phyloP scores from a whole-genome alignment of 2,113 vertebrate species.

The Ochotona curzoniae region DNA sequence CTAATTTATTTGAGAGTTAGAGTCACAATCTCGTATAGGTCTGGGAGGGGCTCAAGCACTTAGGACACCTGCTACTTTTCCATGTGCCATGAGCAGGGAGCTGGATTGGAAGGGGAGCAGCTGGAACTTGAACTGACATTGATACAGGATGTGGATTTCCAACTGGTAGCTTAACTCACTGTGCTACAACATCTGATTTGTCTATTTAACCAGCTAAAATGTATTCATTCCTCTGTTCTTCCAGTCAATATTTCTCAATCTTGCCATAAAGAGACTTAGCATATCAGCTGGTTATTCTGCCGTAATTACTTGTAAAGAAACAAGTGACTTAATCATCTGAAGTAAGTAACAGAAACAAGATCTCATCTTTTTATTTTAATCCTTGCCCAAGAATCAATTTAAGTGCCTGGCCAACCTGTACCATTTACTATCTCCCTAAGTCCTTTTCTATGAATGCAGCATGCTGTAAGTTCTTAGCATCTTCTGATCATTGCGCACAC shows the following conservation, averaged over 20 bases:
- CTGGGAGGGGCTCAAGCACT: no score
- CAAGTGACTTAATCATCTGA: no score
- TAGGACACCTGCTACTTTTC: no score
- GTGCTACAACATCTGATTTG: neutral
- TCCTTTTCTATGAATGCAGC: neutral
- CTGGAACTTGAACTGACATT: no score
- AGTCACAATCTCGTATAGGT: no score
- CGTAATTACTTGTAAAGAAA: neutral
- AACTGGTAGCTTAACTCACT: no score
- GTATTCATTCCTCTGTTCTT: neutral
- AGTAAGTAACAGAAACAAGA: no score
- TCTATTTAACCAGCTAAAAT: neutral
- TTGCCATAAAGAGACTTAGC: neutral
- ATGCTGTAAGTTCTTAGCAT: neutral
- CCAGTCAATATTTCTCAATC: neutral
- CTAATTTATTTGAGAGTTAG: no score
- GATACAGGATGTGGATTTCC: no score
- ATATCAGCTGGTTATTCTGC: neutral
- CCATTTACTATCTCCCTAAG: neutral
- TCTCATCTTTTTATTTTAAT: neutral
- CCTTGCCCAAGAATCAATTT: neutral
- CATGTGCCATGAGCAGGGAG: no score
- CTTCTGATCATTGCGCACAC: neutral
- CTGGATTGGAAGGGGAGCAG: no score
- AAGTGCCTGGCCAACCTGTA: neutral